Percentiles rank a stretch among this genome's conserved stretches.
These are phyloP conservation scores for Agrotis ipsilon DNA, from an alignment of 2,888 invertebrate genomes.

Conservation along the genomic window DNA sequence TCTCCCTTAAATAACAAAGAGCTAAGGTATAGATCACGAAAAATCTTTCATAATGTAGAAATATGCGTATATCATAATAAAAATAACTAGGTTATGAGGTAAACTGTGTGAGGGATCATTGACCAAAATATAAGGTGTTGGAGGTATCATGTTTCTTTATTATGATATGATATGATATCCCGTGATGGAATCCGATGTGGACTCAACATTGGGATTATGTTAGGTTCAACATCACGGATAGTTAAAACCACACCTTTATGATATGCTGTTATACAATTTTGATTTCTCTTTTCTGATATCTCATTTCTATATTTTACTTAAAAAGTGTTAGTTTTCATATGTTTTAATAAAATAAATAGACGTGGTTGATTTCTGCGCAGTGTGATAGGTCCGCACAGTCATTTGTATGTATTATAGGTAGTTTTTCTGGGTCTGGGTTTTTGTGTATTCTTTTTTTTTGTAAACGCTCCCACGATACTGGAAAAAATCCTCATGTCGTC, in stretches of 20 bases:
- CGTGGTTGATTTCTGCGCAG: too few relatives aligned
- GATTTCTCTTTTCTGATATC: background rate
- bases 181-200: conserved; percentile 20
- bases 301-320: background rate
- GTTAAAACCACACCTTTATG: conserved; percentile 2
- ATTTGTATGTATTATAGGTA: too few relatives aligned
- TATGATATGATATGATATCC: conserved; percentile 4
- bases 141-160: background rate
- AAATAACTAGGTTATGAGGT: conserved; percentile 10
- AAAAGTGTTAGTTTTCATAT: too few relatives aligned
- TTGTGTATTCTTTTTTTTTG: too few relatives aligned
- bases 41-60: background rate
- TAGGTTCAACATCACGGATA: background rate
- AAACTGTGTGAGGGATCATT: conserved; percentile 11
- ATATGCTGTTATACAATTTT: background rate
- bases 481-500: too few relatives aligned
- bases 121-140: conserved; percentile 7
- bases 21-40: background rate
- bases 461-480: too few relatives aligned
- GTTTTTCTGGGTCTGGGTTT: too few relatives aligned
- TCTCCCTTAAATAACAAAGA: background rate
- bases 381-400: too few relatives aligned
- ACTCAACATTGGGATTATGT: conserved; percentile 3
- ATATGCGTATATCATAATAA: background rate
- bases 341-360: too few relatives aligned